A percentile compares a stretch with the other conserved stretches of the same genome.
phyloP scores from a whole-genome alignment of 1,140 invertebrate species.

The Bursaphelenchus mucronatus region DNA sequence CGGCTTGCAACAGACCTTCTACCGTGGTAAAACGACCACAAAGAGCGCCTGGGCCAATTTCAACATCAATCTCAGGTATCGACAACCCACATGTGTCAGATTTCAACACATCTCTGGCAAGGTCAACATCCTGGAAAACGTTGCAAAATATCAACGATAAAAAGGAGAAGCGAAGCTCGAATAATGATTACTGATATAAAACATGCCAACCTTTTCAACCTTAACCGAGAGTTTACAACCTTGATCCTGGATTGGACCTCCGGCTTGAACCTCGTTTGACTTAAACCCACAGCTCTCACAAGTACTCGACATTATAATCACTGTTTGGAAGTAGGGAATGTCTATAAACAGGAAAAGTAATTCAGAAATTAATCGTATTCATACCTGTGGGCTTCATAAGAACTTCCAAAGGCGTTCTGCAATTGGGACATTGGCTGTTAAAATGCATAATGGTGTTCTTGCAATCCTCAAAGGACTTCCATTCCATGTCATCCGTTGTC shows the following conservation, averaged over 20 bases:
- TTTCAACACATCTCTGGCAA: slow-evolving; percentile 87
- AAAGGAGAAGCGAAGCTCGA: slow-evolving; percentile 8
- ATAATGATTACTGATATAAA: slow-evolving; percentile 5
- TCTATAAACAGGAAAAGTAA: slow-evolving; percentile 65
- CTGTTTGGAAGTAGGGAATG: slow-evolving; percentile 94
- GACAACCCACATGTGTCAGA: slow-evolving; percentile 82
- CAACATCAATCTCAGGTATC: slow-evolving; percentile 85
- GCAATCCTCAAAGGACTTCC: slow-evolving; percentile 66
- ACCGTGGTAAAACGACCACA: slow-evolving; percentile 90
- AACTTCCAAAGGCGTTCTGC: slow-evolving; percentile 75
- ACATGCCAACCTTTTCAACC: slow-evolving; percentile 65
- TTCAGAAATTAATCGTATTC: slow-evolving; percentile 1
- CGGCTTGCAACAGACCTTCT: slow-evolving; percentile 70
- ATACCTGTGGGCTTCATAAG: slow-evolving; percentile 91
- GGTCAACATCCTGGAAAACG: slow-evolving; percentile 68
- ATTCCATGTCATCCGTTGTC: slow-evolving; percentile 60
- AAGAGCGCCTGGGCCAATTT: slow-evolving; percentile 76
- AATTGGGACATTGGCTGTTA: slow-evolving; percentile 79
- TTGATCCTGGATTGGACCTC: slow-evolving; percentile 78
- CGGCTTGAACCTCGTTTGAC: slow-evolving; percentile 92
- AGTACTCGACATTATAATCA: slow-evolving; percentile 87
- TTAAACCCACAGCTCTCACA: slow-evolving; percentile 84
- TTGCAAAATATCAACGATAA: slow-evolving; percentile 13
- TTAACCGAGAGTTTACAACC: slow-evolving; percentile 76
- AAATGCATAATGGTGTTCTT: slow-evolving; percentile 79